Conservation (phyloP, 2,113 vertebrate genomes). For the Dasypus novemcinctus region DNA sequence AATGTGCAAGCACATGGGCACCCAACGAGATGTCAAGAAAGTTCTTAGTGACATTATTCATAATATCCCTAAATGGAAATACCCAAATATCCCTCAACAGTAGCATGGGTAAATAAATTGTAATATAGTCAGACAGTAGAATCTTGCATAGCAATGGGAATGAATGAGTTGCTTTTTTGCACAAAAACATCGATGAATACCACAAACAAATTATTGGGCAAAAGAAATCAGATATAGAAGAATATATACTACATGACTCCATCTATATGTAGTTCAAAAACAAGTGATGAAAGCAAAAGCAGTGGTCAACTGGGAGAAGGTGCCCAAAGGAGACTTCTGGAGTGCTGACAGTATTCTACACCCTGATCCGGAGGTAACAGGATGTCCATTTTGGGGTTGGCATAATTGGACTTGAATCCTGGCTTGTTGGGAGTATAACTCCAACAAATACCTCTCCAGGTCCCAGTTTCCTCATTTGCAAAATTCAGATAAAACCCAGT, state of each 20-base stretch:
- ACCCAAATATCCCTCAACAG: neutral
- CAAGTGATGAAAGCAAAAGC: neutral
- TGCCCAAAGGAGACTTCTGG: neutral
- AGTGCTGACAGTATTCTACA: neutral
- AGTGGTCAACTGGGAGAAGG: neutral
- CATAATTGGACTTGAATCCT: neutral
- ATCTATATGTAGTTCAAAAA: neutral
- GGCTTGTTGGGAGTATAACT: neutral
- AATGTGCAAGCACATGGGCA: neutral
- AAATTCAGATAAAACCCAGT: neutral
- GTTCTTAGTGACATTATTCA: neutral
- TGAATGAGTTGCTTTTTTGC: neutral
- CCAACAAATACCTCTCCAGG: neutral
- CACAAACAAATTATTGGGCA: neutral
- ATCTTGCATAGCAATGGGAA: neutral
- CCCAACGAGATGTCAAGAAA: neutral
- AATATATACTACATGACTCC: neutral
- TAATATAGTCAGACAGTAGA: neutral
- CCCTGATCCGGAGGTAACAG: neutral
- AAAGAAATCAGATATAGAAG: neutral
- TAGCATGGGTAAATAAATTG: neutral
- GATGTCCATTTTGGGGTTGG: neutral
- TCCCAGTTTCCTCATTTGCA: neutral
- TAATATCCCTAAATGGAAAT: neutral
- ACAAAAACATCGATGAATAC: neutral